Evolutionary conservation across 1,140 invertebrate species (phyloP).

Genomic region (Eurosta solidaginis): DNA sequence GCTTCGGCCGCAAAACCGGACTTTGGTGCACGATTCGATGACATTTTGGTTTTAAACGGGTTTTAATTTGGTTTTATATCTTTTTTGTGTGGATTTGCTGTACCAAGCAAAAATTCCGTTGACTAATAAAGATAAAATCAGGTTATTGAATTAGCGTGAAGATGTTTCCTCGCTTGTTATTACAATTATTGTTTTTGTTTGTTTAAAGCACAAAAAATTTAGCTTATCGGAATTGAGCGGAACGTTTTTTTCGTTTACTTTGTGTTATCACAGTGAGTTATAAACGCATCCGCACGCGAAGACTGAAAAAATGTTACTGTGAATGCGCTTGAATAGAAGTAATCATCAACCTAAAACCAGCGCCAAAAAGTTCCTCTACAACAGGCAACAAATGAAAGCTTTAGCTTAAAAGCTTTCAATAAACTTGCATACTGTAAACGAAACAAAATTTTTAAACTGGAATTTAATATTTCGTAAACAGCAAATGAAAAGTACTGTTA

Average conservation of each 20-base stretch:
- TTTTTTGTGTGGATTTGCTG: not conserved
- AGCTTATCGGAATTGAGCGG: not conserved
- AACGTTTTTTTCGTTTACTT: slow-evolving; percentile 9
- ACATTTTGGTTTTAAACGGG: slow-evolving; percentile 66
- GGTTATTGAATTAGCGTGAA: not conserved
- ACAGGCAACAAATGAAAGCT: not conserved
- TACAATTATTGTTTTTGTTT: not conserved
- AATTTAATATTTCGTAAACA: too few species aligned
- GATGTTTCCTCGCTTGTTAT: not conserved
- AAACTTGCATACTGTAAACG: not conserved
- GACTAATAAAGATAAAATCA: not conserved
- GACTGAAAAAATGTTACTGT: slow-evolving; percentile 22
- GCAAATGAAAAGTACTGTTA: too few species aligned
- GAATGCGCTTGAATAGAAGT: not conserved
- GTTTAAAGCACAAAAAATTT: not conserved
- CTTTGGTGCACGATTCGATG: slow-evolving; percentile 85
- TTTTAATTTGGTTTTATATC: slow-evolving; percentile 12
- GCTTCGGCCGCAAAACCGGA: slow-evolving; percentile 93
- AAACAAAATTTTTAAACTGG: too few species aligned
- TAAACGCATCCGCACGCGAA: slow-evolving; percentile 4
- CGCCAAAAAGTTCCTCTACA: not conserved
- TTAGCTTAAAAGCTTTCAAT: not conserved
- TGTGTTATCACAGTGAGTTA: slow-evolving; percentile 22
- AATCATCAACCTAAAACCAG: not conserved
- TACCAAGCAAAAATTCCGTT: not conserved